These are phyloP conservation scores for Catamblyrhynchus diadema DNA, from an alignment of 2,797 vertebrate species.

Conservation along the genomic window DNA sequence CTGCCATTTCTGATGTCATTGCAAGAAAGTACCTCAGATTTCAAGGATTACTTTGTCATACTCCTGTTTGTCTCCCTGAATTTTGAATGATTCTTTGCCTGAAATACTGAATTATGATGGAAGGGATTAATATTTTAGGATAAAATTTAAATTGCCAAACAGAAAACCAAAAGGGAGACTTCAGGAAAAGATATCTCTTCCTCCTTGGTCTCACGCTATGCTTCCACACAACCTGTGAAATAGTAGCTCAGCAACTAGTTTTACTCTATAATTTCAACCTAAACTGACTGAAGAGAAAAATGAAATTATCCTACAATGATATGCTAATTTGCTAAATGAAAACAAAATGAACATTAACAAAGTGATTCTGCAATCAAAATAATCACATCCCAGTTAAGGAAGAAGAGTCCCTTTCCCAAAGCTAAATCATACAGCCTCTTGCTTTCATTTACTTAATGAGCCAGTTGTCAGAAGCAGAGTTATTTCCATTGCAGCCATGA, in stretches of 20 bases:
- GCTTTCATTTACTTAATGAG: constrained; percentile 7
- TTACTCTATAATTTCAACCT: background rate
- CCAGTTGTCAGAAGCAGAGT: constrained; percentile 34
- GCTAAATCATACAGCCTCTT: constrained; percentile 1
- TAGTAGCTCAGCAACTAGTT: background rate
- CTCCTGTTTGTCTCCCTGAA: background rate
- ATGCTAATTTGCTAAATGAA: background rate
- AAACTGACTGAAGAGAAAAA: background rate
- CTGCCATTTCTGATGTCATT: background rate
- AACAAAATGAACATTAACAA: background rate
- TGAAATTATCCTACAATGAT: background rate
- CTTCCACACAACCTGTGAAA: background rate
- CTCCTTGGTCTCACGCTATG: background rate
- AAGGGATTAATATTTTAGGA: background rate
- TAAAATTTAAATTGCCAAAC: background rate
- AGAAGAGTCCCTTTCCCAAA: constrained; percentile 18
- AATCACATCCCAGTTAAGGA: background rate
- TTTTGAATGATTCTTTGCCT: background rate
- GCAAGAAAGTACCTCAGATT: background rate
- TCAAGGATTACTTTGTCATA: background rate
- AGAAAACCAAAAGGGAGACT: background rate
- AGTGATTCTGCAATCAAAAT: background rate
- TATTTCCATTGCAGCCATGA: constrained; percentile 35
- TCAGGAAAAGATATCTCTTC: background rate
- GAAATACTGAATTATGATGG: background rate